Evolutionary conservation across 2,113 vertebrate species (phyloP), one percentile per base, ranked within the genome.

Genomic region (Stigmatopora nigra): DNA sequence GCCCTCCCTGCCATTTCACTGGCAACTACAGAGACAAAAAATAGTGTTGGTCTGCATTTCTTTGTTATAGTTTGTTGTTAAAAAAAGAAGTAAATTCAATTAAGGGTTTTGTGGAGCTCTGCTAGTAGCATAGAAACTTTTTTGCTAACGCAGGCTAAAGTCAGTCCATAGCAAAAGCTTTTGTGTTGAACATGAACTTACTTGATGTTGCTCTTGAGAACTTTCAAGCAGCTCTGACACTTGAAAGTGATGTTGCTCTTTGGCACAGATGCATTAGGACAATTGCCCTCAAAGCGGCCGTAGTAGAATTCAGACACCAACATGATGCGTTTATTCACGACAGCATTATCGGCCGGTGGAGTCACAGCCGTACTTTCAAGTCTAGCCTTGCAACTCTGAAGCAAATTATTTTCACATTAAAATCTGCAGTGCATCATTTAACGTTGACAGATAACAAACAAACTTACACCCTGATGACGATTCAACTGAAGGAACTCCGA

Each of bases 131-230:
- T 7, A 41, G 9, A 41, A 41, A 41, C 6, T 8, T 8, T 41
- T 41, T 41, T 10, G 38, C 14, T 2, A 16, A 15, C 46, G 5
- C 14, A 7, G 9, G 15, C 15, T 7, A 59, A 5, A 59, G 7
- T 36, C 31, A 59, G 22, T 13, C 10, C 12, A 52, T 38, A 17
- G 8, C 22, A 2, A 4, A 31, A 25, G 15, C 2, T 48, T 63
- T 47, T 5, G 2, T 19, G 35, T 66, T n/a, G 5, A 71, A 16
- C 0, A 16, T 13, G 7, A n/a, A 20, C 84, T 67, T 93, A 98
- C 96, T 94, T 93, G 85, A 99, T 94, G 61, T 98, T 99, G 89
- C 95, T 99, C 86, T 97, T 99, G 64, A 99, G 94, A 78, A 97
- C 84, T 87, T 98, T 99, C 66, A 93, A 89, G 83, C 97, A 99